Percentiles rank a stretch among this genome's conserved stretches.
Conservation (phyloP, 2,888 invertebrate species). For the Drosophila sordidapex region DNA sequence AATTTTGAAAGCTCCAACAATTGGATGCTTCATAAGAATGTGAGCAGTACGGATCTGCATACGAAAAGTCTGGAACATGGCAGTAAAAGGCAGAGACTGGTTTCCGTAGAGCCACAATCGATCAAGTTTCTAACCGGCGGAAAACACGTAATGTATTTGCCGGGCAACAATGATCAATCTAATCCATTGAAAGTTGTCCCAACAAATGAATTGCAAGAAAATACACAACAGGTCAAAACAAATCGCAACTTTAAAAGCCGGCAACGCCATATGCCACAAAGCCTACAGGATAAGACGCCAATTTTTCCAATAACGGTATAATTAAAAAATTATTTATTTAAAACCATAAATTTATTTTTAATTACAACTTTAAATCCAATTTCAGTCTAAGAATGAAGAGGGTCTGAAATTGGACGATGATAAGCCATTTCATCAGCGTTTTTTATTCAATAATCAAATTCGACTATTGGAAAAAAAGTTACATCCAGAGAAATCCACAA, state of each 20-base stretch:
- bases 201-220: conserved; percentile 19
- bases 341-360: not conserved
- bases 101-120: conserved; percentile 76
- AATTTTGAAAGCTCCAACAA: conserved; percentile 85
- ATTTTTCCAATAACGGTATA: conserved; percentile 45
- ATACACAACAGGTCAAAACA: conserved; percentile 27
- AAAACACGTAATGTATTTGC: conserved; percentile 92
- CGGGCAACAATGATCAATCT: conserved; percentile 52
- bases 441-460: conserved; percentile 94
- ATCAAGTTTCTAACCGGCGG: conserved; percentile 88
- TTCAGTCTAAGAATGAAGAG: conserved; percentile 31
- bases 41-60: conserved; percentile 44
- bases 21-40: conserved; percentile 89
- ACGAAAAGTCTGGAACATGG: conserved; percentile 62
- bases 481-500: conserved; percentile 90
- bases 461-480: conserved; percentile 91
- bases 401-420: conserved; percentile 41
- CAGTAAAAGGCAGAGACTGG: conserved; percentile 44
- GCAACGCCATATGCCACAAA: conserved; percentile 58
- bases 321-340: not conserved
- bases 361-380: not conserved
- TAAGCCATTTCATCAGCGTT: conserved; percentile 86
- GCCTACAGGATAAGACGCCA: conserved; percentile 61
- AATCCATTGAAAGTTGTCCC: conserved; percentile 14
- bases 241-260: conserved; percentile 53